phyloP scores from a whole-genome alignment of 1,140 invertebrate genomes.

The Bombus affinis region DNA sequence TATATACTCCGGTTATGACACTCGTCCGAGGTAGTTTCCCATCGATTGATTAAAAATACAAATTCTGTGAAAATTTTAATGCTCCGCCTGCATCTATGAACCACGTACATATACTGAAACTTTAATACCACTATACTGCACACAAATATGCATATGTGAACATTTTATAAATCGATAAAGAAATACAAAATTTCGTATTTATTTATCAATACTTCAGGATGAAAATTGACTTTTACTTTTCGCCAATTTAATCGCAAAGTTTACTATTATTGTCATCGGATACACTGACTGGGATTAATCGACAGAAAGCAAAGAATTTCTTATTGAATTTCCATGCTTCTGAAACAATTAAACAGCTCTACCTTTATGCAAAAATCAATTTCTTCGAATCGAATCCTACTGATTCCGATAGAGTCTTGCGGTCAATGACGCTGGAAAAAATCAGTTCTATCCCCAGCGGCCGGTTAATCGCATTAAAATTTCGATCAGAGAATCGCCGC shows the following conservation, averaged over 20 bases:
- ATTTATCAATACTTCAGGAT: background rate
- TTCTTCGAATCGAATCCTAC: background rate
- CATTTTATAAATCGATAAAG: background rate
- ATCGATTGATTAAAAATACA: background rate
- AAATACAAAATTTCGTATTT: background rate
- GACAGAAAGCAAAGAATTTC: too few species aligned
- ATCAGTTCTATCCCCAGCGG: background rate
- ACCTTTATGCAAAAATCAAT: background rate
- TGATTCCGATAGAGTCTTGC: background rate
- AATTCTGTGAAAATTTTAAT: background rate
- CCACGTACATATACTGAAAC: background rate
- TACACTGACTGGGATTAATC: too few species aligned
- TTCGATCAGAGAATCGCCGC: constrained; percentile 7
- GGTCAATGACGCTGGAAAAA: background rate
- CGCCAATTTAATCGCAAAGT: background rate
- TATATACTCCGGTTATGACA: background rate
- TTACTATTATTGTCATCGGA: background rate
- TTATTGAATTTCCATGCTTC: too few species aligned
- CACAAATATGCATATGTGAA: too few species aligned
- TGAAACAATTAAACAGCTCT: too few species aligned
- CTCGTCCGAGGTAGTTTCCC: background rate
- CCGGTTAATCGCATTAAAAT: background rate
- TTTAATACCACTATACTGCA: background rate
- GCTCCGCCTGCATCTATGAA: background rate
- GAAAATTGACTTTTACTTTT: background rate